Percentiles rank a stretch among this genome's conserved stretches.
Evolutionary conservation across 2,113 vertebrate species (phyloP).

Genomic region (Lontra canadensis): DNA sequence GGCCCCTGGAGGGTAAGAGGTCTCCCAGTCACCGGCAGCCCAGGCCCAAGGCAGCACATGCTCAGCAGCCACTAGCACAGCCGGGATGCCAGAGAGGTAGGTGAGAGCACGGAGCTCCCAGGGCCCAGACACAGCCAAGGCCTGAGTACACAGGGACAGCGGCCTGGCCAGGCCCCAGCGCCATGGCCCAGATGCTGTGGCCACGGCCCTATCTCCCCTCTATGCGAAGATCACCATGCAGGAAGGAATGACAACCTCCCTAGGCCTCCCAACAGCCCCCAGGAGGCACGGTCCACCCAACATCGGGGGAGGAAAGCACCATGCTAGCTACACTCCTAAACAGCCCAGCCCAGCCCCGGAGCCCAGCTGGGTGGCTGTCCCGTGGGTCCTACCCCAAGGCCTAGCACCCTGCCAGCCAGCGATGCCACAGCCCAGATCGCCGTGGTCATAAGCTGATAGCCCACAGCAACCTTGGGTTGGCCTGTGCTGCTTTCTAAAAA

Average conservation of each 20-base stretch:
- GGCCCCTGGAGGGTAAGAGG: not conserved
- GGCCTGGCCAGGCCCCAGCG: not conserved
- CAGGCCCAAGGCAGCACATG: not conserved
- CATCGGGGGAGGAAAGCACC: not conserved
- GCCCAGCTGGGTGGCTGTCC: not conserved
- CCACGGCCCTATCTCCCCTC: not conserved
- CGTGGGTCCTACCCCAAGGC: not conserved
- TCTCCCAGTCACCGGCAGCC: not conserved
- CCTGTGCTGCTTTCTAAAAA: not conserved
- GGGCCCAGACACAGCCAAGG: not conserved
- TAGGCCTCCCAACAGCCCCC: not conserved
- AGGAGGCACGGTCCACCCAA: not conserved
- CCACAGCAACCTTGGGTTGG: not conserved
- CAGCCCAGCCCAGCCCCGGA: not conserved
- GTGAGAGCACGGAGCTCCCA: not conserved
- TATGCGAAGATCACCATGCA: not conserved
- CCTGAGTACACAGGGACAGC: not conserved
- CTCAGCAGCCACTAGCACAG: not conserved
- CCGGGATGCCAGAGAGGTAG: not conserved
- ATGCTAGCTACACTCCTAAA: not conserved
- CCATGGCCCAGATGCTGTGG: not conserved
- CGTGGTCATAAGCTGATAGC: not conserved
- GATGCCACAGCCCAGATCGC: not conserved
- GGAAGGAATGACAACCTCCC: not conserved
- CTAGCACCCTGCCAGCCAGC: no score